Evolutionary conservation across 2,797 vertebrate species (phyloP).

Genomic region (Geotrypetes seraphini): DNA sequence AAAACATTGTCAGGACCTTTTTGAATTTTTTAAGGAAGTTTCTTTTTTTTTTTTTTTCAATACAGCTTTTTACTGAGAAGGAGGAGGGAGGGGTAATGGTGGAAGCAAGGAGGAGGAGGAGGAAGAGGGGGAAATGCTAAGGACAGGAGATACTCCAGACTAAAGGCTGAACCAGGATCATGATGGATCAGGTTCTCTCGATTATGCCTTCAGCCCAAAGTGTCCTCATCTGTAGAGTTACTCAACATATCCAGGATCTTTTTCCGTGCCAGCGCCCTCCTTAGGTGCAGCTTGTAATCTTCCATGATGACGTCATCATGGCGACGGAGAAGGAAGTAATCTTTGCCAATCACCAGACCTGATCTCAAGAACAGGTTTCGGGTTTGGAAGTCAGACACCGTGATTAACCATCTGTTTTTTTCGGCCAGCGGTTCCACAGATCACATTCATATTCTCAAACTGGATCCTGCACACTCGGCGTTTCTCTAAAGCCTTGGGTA

Average conservation of each 20-base stretch:
- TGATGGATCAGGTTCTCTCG: no score
- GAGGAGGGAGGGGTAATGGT: no score
- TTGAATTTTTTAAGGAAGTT: no score
- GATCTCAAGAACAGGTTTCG: conserved; percentile 32
- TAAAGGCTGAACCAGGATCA: no score
- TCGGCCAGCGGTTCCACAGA: conserved; percentile 35
- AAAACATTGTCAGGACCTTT: no score
- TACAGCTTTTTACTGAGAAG: no score
- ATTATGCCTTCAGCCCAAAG: background rate
- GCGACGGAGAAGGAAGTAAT: conserved; percentile 7
- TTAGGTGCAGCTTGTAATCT: conserved; percentile 40
- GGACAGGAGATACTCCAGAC: no score
- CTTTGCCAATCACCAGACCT: conserved; percentile 13
- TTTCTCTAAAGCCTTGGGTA: conserved; percentile 36
- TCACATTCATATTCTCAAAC: conserved; percentile 43
- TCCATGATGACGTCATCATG: conserved; percentile 36
- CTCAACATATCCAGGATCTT: background rate
- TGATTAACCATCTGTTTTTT: conserved; percentile 37
- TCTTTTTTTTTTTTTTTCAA: no score
- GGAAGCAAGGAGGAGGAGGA: no score
- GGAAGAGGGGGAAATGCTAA: no score
- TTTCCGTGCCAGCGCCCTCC: conserved; percentile 22
- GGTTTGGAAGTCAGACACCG: conserved; percentile 30
- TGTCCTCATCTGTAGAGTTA: background rate
- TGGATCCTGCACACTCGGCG: conserved; percentile 36